These are phyloP conservation scores for Chlorops oryzae DNA, from an alignment of 1,140 invertebrate species.

Conservation along the genomic window DNA sequence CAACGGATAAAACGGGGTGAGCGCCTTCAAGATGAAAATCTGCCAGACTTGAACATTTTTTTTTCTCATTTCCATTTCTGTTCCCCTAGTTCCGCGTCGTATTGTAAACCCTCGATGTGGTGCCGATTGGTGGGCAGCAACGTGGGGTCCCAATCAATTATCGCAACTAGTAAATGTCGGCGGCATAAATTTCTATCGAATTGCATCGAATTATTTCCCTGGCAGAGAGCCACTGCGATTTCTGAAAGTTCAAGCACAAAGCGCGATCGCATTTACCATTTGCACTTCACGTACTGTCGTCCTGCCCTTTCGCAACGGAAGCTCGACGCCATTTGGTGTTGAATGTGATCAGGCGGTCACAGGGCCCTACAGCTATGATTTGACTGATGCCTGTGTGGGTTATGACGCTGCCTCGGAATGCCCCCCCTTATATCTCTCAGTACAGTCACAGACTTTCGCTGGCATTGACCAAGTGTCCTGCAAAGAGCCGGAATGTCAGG, in stretches of 20 bases:
- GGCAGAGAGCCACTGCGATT: constrained; percentile 48
- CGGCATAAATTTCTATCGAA: constrained; percentile 57
- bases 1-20: constrained; percentile 38
- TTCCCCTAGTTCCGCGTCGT: constrained; percentile 55
- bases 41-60: background rate
- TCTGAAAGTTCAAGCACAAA: constrained; percentile 50
- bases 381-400: constrained; percentile 53
- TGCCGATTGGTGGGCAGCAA: constrained; percentile 36
- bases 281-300: constrained; percentile 53
- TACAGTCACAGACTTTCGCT: constrained; percentile 47
- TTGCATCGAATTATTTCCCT: constrained; percentile 64
- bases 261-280: constrained; percentile 49
- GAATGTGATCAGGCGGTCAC: background rate
- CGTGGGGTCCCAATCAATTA: constrained; percentile 38
- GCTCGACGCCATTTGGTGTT: constrained; percentile 7
- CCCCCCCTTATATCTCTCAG: constrained; percentile 56
- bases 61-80: constrained; percentile 7
- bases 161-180: constrained; percentile 54
- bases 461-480: constrained; percentile 23
- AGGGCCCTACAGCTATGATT: constrained; percentile 34
- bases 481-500: constrained; percentile 53
- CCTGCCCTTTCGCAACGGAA: constrained; percentile 39
- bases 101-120: constrained; percentile 59
- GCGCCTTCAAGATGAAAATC: background rate
- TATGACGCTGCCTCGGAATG: constrained; percentile 52